Evolutionary conservation across 2,113 vertebrate genomes (phyloP), one percentile per base, ranked within the genome.

Genomic region (Reinhardtius hippoglossoides): DNA sequence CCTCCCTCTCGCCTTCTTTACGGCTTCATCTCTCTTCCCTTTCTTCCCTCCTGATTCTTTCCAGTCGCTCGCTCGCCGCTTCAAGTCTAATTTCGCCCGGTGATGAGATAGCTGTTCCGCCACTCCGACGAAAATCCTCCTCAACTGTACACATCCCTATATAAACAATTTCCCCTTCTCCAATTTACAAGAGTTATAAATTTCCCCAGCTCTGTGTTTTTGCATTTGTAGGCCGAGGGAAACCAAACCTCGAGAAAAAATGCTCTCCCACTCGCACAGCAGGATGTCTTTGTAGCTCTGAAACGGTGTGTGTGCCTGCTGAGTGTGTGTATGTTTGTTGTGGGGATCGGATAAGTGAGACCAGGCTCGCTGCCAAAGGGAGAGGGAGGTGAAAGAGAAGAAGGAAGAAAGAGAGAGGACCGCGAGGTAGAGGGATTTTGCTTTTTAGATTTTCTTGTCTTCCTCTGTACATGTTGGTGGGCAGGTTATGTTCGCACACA

Each of bases 281-380:
- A 74, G 85, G 90, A 63, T 70, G 87, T 67, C 88, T 91, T 90
- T 93, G 90, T 92, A 82, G 81, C 86, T 76, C 74, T 89, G 78
- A 90, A 89, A 86, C 7, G 3, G 81, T 89, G 87, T 65, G n/a
- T 79, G 79, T 81, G 83, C 73, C 54, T 62, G 70, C 72, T 67
- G 78, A 71, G 81, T 67, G 87, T 83, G 74, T 68, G 76, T 52
- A 9, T 69, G 74, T 90, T 74, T 89, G 87, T 92, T 89, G 86
- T 91, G 81, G 7, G 82, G 82, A 87, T 87, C 83, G 88, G 73
- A 87, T 84, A 89, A 90, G 86, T 89, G 88, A 91, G 83, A 81
- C 74, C 71, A 85, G 82, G 83, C 84, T 80, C 68, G 63, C 76
- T 87, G 89, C 88, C 86, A 91, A 82, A 81, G 61, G 60, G 71